Conservation (phyloP, 2,797 vertebrate genomes). For the Eremophila alpestris region DNA sequence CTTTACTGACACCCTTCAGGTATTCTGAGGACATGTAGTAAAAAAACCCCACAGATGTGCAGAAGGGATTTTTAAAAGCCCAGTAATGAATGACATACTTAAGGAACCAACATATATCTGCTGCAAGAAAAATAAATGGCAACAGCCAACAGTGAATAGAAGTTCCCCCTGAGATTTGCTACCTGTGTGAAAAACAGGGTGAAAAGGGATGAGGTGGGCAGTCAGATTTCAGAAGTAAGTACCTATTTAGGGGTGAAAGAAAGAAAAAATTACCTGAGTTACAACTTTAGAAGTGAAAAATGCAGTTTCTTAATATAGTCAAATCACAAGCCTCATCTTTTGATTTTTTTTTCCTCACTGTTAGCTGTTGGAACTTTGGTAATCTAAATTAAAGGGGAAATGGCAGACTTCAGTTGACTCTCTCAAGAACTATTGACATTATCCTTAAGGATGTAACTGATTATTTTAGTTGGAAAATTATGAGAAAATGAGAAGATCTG, state of each 20-base stretch:
- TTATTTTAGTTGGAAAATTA: background rate
- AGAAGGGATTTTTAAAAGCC: constrained; percentile 5
- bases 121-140: background rate
- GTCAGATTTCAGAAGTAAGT: background rate
- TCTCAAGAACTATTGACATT: background rate
- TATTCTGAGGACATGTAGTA: background rate
- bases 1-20: background rate
- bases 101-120: background rate
- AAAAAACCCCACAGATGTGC: background rate
- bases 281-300: background rate
- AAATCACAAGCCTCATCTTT: background rate
- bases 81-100: background rate
- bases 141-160: background rate
- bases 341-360: background rate
- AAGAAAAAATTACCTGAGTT: background rate
- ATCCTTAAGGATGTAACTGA: background rate
- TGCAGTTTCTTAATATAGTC: background rate
- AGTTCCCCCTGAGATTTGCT: background rate
- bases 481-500: background rate
- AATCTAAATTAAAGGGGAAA: background rate
- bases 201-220: background rate
- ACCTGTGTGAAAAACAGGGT: background rate
- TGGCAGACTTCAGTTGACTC: background rate
- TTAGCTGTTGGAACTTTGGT: background rate
- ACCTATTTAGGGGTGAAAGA: background rate